phyloP scores from a whole-genome alignment of 2,113 vertebrate species.

The Podarcis muralis region DNA sequence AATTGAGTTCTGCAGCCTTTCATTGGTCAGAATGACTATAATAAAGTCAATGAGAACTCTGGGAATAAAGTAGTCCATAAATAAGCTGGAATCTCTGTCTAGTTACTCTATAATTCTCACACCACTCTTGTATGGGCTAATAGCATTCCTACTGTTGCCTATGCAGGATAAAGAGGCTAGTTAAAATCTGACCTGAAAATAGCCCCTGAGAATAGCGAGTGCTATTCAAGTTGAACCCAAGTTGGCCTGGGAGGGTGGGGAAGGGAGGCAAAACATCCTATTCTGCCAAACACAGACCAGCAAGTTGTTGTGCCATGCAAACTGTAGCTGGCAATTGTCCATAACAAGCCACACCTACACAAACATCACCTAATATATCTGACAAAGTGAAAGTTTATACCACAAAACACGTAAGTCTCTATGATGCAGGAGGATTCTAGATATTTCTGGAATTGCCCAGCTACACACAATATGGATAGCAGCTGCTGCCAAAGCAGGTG shows the following conservation, averaged over 20 bases:
- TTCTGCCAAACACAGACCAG: background rate
- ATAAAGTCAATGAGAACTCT: background rate
- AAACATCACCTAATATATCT: background rate
- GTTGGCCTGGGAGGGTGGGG: background rate
- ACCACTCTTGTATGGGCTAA: background rate
- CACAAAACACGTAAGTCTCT: background rate
- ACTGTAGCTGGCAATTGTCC: background rate
- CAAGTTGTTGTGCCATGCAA: background rate
- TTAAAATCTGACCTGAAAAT: background rate
- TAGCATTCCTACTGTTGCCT: background rate
- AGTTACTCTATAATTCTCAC: background rate
- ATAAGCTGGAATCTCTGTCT: background rate
- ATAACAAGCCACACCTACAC: background rate
- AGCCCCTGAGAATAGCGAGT: background rate
- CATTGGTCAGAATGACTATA: constrained; percentile 4
- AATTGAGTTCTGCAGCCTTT: constrained; percentile 10
- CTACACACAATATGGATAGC: background rate
- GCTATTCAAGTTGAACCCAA: background rate
- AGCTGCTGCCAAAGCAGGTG: background rate
- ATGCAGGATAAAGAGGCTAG: background rate
- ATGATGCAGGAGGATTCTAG: background rate
- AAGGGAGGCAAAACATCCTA: too few relatives aligned
- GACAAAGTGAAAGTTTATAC: background rate
- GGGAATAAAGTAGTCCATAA: constrained; percentile 21
- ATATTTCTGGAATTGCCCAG: background rate